Percentiles rank a stretch among this genome's conserved stretches.
phyloP scores from a whole-genome alignment of 1,140 invertebrate species.

The Euwallacea similis region DNA sequence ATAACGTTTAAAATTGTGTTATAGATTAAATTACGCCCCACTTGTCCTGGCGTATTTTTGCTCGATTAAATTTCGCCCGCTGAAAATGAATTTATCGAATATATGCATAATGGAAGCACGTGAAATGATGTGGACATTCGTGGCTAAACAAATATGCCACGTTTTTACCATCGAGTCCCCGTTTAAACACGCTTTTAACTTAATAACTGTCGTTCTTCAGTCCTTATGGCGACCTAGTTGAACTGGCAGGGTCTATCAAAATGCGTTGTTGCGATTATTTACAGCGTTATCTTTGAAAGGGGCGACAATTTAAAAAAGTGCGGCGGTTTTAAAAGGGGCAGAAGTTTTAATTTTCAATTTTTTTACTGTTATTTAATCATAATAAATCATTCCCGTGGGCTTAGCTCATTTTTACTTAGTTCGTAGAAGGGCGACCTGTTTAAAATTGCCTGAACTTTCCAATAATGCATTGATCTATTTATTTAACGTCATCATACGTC shows the following conservation, averaged over 20 bases:
- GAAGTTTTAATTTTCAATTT: not conserved
- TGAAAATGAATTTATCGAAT: not conserved
- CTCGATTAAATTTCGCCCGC: not conserved
- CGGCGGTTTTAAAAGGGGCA: not conserved
- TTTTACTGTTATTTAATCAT: too few species aligned
- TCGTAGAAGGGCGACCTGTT: not conserved
- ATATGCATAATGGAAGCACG: not conserved
- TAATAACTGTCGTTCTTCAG: not conserved
- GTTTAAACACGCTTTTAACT: too few species aligned
- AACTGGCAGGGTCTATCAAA: not conserved
- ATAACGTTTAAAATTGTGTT: not conserved
- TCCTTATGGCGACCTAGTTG: not conserved
- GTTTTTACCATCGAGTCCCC: too few species aligned
- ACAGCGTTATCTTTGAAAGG: not conserved
- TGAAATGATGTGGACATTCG: conserved; percentile 7
- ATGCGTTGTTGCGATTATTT: not conserved
- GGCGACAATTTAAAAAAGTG: not conserved
- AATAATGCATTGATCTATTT: not conserved
- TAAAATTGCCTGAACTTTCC: not conserved
- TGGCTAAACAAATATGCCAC: not conserved
- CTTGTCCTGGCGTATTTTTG: conserved; percentile 1
- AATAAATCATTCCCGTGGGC: too few species aligned
- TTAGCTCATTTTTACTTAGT: too few species aligned
- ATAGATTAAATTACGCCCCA: conserved; percentile 2
- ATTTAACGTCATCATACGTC: not conserved